Evolutionary conservation across 2,797 vertebrate species (phyloP).

Genomic region (Squalus acanthias): DNA sequence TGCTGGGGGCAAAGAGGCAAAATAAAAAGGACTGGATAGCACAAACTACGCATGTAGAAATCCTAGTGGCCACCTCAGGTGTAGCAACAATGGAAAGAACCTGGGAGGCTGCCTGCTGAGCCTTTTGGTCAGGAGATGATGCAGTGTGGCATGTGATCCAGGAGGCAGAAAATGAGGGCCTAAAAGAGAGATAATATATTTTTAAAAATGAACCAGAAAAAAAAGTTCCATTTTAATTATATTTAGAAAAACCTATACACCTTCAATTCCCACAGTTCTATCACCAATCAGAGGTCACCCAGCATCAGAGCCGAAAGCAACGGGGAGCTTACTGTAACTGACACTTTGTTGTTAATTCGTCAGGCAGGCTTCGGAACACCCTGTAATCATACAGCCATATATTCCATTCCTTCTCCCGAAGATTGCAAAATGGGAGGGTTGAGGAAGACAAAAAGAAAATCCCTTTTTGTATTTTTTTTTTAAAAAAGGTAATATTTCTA

Average conservation of each 20-base stretch:
- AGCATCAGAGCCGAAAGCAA: neutral
- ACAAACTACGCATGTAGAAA: neutral
- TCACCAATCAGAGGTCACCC: neutral
- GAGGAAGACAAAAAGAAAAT: slow-evolving; percentile 24
- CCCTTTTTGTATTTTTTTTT: neutral
- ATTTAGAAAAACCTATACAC: neutral
- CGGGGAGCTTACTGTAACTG: neutral
- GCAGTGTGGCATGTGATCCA: neutral
- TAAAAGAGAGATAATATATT: neutral
- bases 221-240: neutral
- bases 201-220: neutral
- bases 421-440: neutral
- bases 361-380: neutral
- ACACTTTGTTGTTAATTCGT: neutral
- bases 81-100: neutral
- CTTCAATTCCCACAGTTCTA: neutral
- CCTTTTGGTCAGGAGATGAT: neutral
- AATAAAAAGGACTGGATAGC: no score
- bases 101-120: neutral
- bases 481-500: neutral
- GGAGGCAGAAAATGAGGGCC: neutral
- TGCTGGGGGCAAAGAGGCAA: neutral
- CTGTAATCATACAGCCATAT: neutral
- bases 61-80: neutral
- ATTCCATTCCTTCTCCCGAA: neutral